phyloP scores from a whole-genome alignment of 2,113 vertebrate species.

The Riparia riparia region DNA sequence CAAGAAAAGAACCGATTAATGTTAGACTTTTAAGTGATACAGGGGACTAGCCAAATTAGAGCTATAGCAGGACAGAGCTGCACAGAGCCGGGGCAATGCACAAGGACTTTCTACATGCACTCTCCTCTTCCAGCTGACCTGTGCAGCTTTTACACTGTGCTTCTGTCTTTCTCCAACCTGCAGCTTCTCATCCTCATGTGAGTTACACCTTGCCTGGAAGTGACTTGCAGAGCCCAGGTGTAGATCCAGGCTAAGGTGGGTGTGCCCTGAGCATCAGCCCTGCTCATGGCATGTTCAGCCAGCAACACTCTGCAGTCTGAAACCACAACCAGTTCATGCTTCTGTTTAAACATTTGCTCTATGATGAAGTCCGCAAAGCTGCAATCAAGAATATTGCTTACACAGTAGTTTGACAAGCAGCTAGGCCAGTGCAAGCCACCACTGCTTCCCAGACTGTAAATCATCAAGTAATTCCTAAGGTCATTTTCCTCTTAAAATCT shows the following conservation, averaged over 20 bases:
- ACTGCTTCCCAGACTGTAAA: slow-evolving; percentile 23
- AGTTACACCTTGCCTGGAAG: background rate
- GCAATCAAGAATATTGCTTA: slow-evolving; percentile 46
- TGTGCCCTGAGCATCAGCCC: background rate
- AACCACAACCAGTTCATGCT: background rate
- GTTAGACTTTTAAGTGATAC: background rate
- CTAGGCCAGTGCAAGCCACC: background rate
- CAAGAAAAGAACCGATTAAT: background rate
- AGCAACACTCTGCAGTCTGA: background rate
- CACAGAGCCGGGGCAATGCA: background rate
- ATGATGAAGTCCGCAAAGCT: background rate
- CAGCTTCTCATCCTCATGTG: fast-evolving
- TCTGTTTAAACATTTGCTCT: background rate
- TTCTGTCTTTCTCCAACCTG: background rate
- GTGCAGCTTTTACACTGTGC: background rate
- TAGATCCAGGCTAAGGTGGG: background rate
- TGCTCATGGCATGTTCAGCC: fast-evolving
- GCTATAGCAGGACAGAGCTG: background rate
- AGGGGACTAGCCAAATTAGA: background rate
- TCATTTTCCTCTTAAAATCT: background rate
- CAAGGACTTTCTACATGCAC: background rate
- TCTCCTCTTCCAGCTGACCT: background rate
- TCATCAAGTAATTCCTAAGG: background rate
- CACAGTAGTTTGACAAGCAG: background rate
- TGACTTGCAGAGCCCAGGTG: background rate